phyloP scores from a whole-genome alignment of 2,888 invertebrate species.

The Apodemia duryi region DNA sequence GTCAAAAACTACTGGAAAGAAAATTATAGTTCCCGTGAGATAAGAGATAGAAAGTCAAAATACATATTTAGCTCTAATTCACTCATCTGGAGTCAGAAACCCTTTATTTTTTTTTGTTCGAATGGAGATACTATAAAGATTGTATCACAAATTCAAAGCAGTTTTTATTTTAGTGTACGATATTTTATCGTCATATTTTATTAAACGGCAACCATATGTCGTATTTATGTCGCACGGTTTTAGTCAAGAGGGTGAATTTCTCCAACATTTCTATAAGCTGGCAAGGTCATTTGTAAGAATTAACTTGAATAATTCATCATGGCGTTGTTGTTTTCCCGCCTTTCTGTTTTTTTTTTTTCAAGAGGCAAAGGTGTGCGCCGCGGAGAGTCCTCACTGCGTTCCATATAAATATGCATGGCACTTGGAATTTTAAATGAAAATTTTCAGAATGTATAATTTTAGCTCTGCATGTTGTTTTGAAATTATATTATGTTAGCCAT shows the following conservation, averaged over 20 bases:
- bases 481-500: slow-evolving; percentile 16
- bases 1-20: too few species aligned
- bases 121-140: background rate
- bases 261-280: slow-evolving; percentile 38
- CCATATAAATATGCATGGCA: slow-evolving; percentile 24
- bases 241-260: slow-evolving; percentile 32
- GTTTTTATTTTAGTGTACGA: slow-evolving; percentile 15
- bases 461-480: slow-evolving; percentile 14
- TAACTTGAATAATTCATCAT: slow-evolving; percentile 61
- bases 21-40: too few species aligned
- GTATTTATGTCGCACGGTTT: slow-evolving; percentile 41
- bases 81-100: too few species aligned
- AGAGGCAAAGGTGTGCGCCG: slow-evolving; percentile 35
- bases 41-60: too few species aligned
- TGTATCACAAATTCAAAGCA: slow-evolving; percentile 33
- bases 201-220: slow-evolving; percentile 49
- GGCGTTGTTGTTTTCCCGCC: slow-evolving; percentile 59
- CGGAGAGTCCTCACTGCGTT: slow-evolving; percentile 10
- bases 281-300: slow-evolving; percentile 59
- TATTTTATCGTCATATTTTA: slow-evolving; percentile 28
- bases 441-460: slow-evolving; percentile 45
- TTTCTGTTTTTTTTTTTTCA: slow-evolving; percentile 38
- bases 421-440: slow-evolving; percentile 33
- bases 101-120: too few species aligned
- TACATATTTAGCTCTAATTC: too few species aligned